These are phyloP conservation scores for Discoglossus pictus DNA, from an alignment of 2,797 vertebrate species.

Conservation along the genomic window DNA sequence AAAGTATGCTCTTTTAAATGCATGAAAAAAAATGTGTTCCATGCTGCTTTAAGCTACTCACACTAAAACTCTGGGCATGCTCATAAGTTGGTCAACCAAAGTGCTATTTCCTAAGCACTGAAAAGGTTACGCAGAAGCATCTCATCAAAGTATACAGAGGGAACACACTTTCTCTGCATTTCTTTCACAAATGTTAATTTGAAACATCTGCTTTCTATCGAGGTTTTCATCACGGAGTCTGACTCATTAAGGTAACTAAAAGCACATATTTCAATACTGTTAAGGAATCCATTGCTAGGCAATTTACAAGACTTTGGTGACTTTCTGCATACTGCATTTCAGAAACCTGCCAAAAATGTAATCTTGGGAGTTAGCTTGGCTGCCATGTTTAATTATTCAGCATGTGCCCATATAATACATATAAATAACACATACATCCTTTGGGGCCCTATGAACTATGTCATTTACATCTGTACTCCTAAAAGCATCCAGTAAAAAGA, in stretches of 20 bases:
- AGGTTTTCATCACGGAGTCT: slow-evolving; percentile 69
- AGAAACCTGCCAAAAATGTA: slow-evolving; percentile 58
- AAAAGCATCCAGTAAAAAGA: too few relatives aligned
- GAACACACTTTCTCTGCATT: slow-evolving; percentile 3
- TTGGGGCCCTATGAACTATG: slow-evolving; percentile 7
- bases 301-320: slow-evolving; percentile 68
- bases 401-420: slow-evolving; percentile 52
- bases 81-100: too few relatives aligned
- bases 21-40: slow-evolving; percentile 1
- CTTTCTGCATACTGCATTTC: slow-evolving; percentile 54
- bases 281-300: slow-evolving; percentile 67
- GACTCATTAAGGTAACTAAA: slow-evolving; percentile 77
- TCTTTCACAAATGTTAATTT: slow-evolving; percentile 26
- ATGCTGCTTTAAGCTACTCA: too few relatives aligned
- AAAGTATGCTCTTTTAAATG: slow-evolving; percentile 3
- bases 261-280: slow-evolving; percentile 72
- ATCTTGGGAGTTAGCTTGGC: slow-evolving; percentile 53
- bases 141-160: too few relatives aligned
- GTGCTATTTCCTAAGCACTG: too few relatives aligned
- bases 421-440: background rate
- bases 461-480: slow-evolving; percentile 1
- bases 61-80: too few relatives aligned
- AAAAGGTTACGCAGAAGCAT: too few relatives aligned
- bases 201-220: slow-evolving; percentile 57
- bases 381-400: slow-evolving; percentile 57